Evolutionary conservation across 1,140 invertebrate genomes (phyloP).

Genomic region (Pseudomyrmex concolor): DNA sequence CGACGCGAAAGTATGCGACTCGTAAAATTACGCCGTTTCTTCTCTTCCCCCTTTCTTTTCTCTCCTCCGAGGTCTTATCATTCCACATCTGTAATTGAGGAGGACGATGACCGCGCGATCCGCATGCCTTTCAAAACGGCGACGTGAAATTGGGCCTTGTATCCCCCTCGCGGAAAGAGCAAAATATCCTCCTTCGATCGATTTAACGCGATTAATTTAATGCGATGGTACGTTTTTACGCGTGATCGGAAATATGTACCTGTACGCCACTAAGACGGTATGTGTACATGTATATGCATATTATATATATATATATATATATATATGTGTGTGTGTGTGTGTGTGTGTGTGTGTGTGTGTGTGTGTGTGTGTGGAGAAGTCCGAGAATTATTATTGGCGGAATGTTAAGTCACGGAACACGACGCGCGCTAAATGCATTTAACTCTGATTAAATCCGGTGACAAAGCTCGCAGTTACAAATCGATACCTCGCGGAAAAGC

Average conservation of each 20-base stretch:
- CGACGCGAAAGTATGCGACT: constrained; percentile 28
- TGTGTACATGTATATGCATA: not conserved
- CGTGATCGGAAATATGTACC: not conserved
- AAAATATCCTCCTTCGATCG: constrained; percentile 20
- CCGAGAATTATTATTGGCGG: constrained; percentile 23
- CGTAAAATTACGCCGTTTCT: constrained; percentile 48
- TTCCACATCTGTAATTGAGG: constrained; percentile 30
- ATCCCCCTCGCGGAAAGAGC: not conserved
- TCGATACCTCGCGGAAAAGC: constrained; percentile 21
- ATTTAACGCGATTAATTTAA: not conserved
- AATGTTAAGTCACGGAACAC: not conserved
- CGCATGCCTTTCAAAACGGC: not conserved
- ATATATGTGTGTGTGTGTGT: not conserved
- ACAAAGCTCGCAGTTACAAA: not conserved
- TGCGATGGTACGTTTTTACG: not conserved
- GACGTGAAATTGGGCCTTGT: constrained; percentile 32
- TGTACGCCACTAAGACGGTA: no score
- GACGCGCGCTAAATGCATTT: constrained; percentile 9
- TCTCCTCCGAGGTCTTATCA: constrained; percentile 38
- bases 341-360: not conserved
- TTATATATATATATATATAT: no score
- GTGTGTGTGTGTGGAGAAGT: not conserved
- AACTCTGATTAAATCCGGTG: constrained; percentile 33
- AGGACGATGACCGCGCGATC: constrained; percentile 35
- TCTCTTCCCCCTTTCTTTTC: no score